Conservation (phyloP, 2,888 invertebrate species). For the Meiosimyza platycephala region DNA sequence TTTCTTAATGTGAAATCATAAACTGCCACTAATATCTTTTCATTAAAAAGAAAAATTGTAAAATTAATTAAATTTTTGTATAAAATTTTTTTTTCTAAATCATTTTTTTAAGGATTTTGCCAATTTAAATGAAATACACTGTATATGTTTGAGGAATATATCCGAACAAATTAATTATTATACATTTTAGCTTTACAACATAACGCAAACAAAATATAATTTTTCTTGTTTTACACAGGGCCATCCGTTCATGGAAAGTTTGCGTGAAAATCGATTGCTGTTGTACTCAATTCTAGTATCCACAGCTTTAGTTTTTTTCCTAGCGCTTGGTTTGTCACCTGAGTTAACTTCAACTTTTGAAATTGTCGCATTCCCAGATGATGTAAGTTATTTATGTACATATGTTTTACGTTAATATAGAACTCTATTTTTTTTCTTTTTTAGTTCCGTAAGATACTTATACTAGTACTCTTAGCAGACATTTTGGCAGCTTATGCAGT, state of each 20-base stretch:
- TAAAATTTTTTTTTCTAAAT: not conserved
- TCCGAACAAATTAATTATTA: too few species aligned
- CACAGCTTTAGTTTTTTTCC: conserved; percentile 81
- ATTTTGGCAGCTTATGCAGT: conserved; percentile 86
- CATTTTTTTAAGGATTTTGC: too few species aligned
- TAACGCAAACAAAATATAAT: not conserved
- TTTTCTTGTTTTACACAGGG: conserved; percentile 76
- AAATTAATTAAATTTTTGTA: not conserved
- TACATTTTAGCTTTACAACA: not conserved
- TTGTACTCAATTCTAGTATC: conserved; percentile 91
- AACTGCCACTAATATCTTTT: not conserved
- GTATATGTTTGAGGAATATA: too few species aligned
- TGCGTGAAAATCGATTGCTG: conserved; percentile 90
- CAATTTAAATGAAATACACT: too few species aligned
- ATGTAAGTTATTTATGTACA: conserved; percentile 76
- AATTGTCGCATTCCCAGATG: conserved; percentile 92
- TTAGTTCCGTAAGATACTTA: conserved; percentile 89
- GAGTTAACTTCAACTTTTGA: conserved; percentile 92
- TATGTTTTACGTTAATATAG: not conserved
- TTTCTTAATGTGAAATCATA: not conserved
- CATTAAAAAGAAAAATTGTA: not conserved
- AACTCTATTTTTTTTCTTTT: conserved; percentile 60
- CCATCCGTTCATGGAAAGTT: conserved; percentile 98
- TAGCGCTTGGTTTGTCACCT: conserved; percentile 87
- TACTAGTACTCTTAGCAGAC: conserved; percentile 86